These are phyloP conservation scores for Mirza zaza DNA, from an alignment of 2,113 vertebrate genomes.

Conservation along the genomic window DNA sequence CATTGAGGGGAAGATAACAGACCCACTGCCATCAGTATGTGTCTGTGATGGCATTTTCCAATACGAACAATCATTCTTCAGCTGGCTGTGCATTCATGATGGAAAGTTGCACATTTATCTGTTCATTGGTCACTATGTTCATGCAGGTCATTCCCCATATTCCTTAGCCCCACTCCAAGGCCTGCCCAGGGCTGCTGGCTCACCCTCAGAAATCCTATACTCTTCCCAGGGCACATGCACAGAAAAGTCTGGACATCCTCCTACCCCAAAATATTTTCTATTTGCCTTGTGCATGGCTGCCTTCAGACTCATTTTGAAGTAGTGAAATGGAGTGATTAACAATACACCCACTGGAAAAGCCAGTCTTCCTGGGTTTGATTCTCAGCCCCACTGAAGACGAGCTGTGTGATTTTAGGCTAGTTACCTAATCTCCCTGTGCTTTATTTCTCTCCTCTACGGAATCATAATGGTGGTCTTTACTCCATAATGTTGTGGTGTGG, in stretches of 20 bases:
- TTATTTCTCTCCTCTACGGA: not conserved
- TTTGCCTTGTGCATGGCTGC: not conserved
- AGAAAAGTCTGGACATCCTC: not conserved
- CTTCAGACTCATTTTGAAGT: not conserved
- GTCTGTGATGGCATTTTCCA: not conserved
- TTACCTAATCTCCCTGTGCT: not conserved
- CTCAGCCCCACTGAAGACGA: not conserved
- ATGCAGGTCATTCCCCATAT: not conserved
- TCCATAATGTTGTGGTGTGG: not conserved
- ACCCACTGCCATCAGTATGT: not conserved
- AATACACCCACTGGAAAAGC: not conserved
- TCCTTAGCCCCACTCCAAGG: not conserved
- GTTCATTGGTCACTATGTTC: not conserved
- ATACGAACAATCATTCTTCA: not conserved
- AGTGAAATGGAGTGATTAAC: not conserved
- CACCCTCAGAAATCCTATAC: not conserved
- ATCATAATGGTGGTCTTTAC: not conserved
- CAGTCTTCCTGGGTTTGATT: not conserved
- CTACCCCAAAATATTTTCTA: not conserved
- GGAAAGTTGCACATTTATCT: not conserved
- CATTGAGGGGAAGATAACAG: not conserved
- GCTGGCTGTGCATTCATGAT: not conserved
- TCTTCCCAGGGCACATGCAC: not conserved
- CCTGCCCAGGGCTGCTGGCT: not conserved
- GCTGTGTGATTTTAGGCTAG: not conserved